phyloP scores from a whole-genome alignment of 2,888 invertebrate species.

The Chrysopilus asiliformis region DNA sequence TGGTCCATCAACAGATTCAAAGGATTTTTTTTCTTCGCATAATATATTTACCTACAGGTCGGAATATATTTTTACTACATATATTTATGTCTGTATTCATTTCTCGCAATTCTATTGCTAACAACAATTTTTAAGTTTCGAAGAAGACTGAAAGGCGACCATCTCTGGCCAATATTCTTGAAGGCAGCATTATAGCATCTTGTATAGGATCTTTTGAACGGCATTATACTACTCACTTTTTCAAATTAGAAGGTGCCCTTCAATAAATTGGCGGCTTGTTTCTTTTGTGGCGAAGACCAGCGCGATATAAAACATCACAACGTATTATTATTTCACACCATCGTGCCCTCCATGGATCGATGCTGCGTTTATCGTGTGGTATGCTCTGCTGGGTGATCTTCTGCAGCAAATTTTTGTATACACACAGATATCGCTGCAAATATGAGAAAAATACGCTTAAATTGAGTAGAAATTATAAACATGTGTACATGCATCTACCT shows the following conservation, averaged over 20 bases:
- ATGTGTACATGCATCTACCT: no score
- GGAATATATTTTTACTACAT: no score
- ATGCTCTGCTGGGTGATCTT: no score
- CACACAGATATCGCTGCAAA: conserved; percentile 3
- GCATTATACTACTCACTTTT: conserved; percentile 11
- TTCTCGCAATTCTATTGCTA: no score
- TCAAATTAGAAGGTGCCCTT: conserved; percentile 22
- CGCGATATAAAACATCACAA: conserved; percentile 15
- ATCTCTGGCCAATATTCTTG: neutral
- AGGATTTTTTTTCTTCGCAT: no score
- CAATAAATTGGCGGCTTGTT: conserved; percentile 30
- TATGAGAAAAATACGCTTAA: neutral
- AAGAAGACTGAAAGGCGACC: neutral
- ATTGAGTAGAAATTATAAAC: no score
- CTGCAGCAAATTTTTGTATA: conserved; percentile 4
- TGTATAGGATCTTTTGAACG: no score
- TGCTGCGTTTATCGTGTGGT: no score
- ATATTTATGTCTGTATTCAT: no score
- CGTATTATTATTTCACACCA: conserved; percentile 28
- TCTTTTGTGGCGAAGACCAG: conserved; percentile 23
- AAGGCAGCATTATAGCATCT: conserved; percentile 4
- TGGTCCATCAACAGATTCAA: no score
- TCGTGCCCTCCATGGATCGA: conserved; percentile 16
- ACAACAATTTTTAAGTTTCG: conserved; percentile 3
- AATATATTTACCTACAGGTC: no score